phyloP scores from a whole-genome alignment of 2,888 invertebrate genomes.

The Gortyna flavago region DNA sequence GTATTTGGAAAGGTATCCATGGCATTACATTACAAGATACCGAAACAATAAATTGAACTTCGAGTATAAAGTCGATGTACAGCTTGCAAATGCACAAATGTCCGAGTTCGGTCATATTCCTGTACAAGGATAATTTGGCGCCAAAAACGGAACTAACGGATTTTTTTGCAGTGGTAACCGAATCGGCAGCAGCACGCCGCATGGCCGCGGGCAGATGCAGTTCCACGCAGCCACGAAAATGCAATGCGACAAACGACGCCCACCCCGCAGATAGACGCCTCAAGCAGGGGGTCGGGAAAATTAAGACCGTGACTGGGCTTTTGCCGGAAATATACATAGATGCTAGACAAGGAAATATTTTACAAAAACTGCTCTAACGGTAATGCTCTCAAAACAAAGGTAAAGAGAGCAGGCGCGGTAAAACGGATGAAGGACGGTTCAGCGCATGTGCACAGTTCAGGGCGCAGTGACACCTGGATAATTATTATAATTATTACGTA shows the following conservation, averaged over 20 bases:
- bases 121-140: background rate
- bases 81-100: background rate
- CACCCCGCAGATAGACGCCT: background rate
- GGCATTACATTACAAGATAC: background rate
- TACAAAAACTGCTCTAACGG: too few species aligned
- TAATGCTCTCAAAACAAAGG: background rate
- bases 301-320: background rate
- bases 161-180: background rate
- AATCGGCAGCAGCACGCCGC: background rate
- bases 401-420: background rate
- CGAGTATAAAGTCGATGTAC: background rate
- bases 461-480: background rate
- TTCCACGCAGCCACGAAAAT: background rate
- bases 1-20: background rate
- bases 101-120: background rate
- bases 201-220: background rate
- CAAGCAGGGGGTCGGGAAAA: background rate
- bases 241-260: background rate
- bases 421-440: too few species aligned
- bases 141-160: background rate
- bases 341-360: background rate
- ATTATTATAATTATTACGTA: background rate
- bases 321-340: background rate
- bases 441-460: background rate
- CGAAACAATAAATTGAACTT: too few species aligned